Base-by-base conservation (phyloP, 2,113 vertebrate genomes). In the Smithornis capensis region DNA sequence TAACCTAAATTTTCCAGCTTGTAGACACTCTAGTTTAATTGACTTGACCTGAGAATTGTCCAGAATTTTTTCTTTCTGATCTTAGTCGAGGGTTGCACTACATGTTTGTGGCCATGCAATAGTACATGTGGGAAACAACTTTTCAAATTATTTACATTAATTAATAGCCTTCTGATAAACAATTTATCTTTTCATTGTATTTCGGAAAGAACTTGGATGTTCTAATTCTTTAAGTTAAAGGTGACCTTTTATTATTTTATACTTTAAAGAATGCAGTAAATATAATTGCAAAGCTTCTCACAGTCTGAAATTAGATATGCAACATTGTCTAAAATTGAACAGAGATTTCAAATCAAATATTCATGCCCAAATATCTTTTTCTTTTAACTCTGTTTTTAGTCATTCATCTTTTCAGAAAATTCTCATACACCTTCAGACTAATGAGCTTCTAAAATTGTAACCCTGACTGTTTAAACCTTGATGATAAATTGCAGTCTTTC, bases 331-430 rank as follows among this genome's bases (percentile, higher is more conserved):
- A 64, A 84, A 84, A 57, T 6, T 44, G 15, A 83, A 65, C 31
- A 81, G 69, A 64, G 45, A 76, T 84, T 92, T 84, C 57, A 91
- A 44, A 85, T 56, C 21, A 87, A 56, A 38, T 94, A 45, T 53
- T 84, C 57, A 17, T 78, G 47, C 47, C 24, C 38, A 84, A 78
- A 52, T 93, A 24, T 68, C 52, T 83, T 91, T 90, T 84, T n/a
- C 65, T 91, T 95, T 77, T 80, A 67, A 73, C 53, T 93, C 74
- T 87, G 37, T 68, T 78, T 96, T 95, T 94, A 89, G 79, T 96
- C 74, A 91, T 87, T 93, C 57, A 37, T 76, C 70, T 38, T 92
- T 87, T 73, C 49, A 85, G 70, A 94, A 95, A 85, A 84, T 79
- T 28, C 76, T 62, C 49, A 64, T 78, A 89, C 13, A 84, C 53